A percentile compares a stretch with the other conserved stretches of the same genome.
Conservation (phyloP, 2,797 vertebrate genomes). For the Mareca penelope region DNA sequence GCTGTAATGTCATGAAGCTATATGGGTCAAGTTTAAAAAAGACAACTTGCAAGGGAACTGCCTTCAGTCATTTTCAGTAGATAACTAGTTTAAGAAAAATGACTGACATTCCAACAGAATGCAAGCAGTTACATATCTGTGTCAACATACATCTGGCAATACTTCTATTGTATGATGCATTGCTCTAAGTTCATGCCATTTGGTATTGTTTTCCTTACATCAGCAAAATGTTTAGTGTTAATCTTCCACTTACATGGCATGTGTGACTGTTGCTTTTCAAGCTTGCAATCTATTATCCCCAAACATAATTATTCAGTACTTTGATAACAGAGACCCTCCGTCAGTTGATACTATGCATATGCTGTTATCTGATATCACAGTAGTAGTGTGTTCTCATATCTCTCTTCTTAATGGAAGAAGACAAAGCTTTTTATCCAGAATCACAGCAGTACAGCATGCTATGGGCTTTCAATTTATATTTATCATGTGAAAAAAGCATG, state of each 20-base stretch:
- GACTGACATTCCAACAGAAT: background rate
- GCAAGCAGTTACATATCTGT: fast-evolving
- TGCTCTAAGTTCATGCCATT: background rate
- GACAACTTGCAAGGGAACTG: background rate
- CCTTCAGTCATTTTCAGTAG: background rate
- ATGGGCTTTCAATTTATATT: background rate
- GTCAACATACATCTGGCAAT: background rate
- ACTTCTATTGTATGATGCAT: background rate
- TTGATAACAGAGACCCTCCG: background rate
- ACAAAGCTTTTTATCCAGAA: background rate
- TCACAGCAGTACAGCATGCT: background rate
- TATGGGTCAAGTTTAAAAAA: background rate
- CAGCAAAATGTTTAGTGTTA: background rate
- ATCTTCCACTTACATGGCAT: background rate
- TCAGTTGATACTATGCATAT: background rate
- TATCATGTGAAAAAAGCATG: background rate
- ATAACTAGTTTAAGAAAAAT: background rate
- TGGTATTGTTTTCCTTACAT: background rate
- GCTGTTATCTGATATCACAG: background rate
- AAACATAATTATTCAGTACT: background rate
- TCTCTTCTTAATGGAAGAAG: background rate
- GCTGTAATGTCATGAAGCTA: background rate
- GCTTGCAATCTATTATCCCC: background rate
- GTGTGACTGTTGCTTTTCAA: background rate
- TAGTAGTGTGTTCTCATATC: background rate